Conservation (phyloP, 2,113 vertebrate species). For the Albula goreensis region DNA sequence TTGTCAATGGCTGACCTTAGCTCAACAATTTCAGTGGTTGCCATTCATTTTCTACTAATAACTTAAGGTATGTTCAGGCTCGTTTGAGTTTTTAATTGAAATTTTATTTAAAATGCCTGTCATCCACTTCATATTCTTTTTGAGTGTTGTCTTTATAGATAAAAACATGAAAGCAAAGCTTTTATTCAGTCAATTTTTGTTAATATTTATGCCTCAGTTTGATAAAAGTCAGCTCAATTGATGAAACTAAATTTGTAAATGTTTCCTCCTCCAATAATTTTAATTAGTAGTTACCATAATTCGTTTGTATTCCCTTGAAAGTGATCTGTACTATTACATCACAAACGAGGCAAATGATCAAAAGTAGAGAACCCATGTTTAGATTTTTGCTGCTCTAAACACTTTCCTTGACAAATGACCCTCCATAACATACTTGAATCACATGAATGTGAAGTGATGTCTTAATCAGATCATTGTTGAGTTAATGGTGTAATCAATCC, state of each 20-base stretch:
- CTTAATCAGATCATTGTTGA: background rate
- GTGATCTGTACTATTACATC: background rate
- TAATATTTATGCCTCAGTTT: background rate
- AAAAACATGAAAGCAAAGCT: background rate
- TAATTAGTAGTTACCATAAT: background rate
- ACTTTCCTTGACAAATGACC: background rate
- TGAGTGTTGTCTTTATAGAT: background rate
- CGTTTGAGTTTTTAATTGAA: background rate
- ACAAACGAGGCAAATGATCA: background rate
- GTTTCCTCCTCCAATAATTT: background rate
- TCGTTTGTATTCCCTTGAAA: background rate
- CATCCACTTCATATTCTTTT: background rate
- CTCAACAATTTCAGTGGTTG: background rate
- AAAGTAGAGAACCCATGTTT: background rate
- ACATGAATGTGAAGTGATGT: background rate
- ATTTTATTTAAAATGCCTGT: background rate
- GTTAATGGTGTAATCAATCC: background rate
- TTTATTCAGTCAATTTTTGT: background rate
- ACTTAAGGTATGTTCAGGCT: background rate
- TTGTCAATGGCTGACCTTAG: background rate
- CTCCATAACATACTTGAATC: background rate
- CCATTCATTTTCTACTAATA: background rate
- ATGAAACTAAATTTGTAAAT: background rate
- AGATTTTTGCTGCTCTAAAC: background rate
- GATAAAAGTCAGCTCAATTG: background rate